phyloP scores from a whole-genome alignment of 2,888 invertebrate species.

The Zele albiditarsus region DNA sequence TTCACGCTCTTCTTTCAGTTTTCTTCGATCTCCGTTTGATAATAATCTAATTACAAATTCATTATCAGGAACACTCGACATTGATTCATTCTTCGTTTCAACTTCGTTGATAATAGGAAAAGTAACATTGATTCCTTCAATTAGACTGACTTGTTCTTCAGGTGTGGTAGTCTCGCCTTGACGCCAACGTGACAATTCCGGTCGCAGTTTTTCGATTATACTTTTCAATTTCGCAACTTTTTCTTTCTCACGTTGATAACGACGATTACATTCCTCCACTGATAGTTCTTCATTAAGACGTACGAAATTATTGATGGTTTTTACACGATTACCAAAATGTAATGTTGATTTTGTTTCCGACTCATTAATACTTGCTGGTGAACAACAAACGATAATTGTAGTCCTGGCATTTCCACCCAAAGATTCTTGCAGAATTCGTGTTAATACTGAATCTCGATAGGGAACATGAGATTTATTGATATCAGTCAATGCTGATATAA shows the following conservation, averaged over 20 bases:
- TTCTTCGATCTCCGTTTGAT: slow-evolving; percentile 83
- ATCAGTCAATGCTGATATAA: slow-evolving; percentile 98
- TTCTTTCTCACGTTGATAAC: slow-evolving; percentile 98
- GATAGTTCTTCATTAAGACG: slow-evolving; percentile 99
- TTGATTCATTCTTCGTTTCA: slow-evolving; percentile 74
- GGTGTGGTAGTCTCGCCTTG: slow-evolving; percentile 91
- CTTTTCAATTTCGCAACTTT: slow-evolving; percentile 92
- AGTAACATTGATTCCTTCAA: slow-evolving; percentile 73
- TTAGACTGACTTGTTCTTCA: slow-evolving; percentile 89
- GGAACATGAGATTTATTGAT: slow-evolving; percentile 99
- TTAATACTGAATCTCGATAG: slow-evolving; percentile 98
- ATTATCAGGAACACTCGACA: slow-evolving; percentile 83
- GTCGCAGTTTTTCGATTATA: slow-evolving; percentile 92
- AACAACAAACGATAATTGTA: slow-evolving; percentile 99
- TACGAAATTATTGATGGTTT: slow-evolving; percentile 99
- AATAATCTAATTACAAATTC: slow-evolving; percentile 81
- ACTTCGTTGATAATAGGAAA: slow-evolving; percentile 63
- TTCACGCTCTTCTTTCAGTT: slow-evolving; percentile 93
- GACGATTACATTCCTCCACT: slow-evolving; percentile 99
- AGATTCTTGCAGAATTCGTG: slow-evolving; percentile 99
- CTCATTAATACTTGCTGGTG: slow-evolving; percentile 99
- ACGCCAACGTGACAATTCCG: slow-evolving; percentile 94
- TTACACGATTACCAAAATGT: slow-evolving; percentile 94
- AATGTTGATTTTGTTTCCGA: slow-evolving; percentile 99
- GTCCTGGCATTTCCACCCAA: slow-evolving; percentile 99